Conservation (phyloP, 2,888 invertebrate genomes). For the Mystacides longicornis region DNA sequence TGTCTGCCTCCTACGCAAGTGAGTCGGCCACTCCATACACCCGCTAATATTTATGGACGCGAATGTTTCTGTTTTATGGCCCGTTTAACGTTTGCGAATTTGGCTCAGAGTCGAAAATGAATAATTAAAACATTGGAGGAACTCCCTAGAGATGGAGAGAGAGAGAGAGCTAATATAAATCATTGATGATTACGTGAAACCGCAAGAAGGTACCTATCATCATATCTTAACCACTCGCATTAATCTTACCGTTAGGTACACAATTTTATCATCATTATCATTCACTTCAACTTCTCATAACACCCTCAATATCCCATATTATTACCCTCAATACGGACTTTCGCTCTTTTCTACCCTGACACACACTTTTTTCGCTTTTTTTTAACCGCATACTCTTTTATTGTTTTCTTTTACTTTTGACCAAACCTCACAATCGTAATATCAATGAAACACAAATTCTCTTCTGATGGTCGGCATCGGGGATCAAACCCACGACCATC, state of each 20-base stretch:
- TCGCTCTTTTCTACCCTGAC: too few species aligned
- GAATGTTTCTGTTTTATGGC: conserved; percentile 24
- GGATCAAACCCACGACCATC: not conserved
- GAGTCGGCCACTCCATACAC: not conserved
- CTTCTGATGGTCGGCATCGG: too few species aligned
- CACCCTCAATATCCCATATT: too few species aligned
- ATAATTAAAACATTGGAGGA: conserved; percentile 23
- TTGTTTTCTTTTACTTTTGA: too few species aligned
- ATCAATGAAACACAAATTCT: too few species aligned
- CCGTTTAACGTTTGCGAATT: conserved; percentile 24
- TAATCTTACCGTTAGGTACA: not conserved
- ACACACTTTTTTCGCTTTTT: too few species aligned
- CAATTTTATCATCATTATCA: not conserved
- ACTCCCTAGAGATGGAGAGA: conserved; percentile 12
- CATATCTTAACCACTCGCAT: not conserved
- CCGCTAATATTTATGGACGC: not conserved
- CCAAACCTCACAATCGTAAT: too few species aligned
- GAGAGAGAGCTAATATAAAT: conserved; percentile 13
- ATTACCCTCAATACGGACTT: too few species aligned
- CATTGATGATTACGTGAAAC: conserved; percentile 13
- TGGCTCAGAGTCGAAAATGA: conserved; percentile 22
- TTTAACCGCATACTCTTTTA: too few species aligned
- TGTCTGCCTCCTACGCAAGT: too few species aligned
- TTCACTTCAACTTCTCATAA: too few species aligned
- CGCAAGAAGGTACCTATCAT: conserved; percentile 5